A percentile compares a stretch with the other conserved stretches of the same genome.
phyloP scores from a whole-genome alignment of 2,797 vertebrate genomes.

The Antennarius maculatus region DNA sequence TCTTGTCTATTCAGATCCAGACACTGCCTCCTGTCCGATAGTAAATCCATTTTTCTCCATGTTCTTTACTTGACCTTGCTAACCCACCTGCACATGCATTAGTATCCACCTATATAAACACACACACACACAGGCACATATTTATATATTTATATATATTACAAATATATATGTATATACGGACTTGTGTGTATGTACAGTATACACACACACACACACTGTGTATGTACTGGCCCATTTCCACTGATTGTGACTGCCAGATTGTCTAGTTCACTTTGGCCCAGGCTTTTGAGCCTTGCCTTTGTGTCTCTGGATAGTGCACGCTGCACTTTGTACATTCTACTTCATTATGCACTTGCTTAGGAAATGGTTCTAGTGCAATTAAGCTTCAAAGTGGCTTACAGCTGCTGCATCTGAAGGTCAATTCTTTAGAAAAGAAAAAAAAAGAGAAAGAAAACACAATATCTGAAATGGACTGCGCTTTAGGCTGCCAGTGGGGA shows the following conservation, averaged over 20 bases:
- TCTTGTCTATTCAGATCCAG: background rate
- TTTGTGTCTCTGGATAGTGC: background rate
- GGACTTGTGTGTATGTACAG: too few species aligned
- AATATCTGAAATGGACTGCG: background rate
- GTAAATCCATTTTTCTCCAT: background rate
- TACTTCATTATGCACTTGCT: background rate
- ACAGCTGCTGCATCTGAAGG: background rate
- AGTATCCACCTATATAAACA: too few species aligned
- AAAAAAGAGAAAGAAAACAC: background rate
- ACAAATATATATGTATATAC: too few species aligned
- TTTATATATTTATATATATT: too few species aligned
- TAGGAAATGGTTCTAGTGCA: constrained; percentile 11
- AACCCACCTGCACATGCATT: constrained; percentile 3
- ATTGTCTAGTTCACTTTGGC: background rate
- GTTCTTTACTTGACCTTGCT: background rate
- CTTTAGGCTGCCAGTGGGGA: background rate
- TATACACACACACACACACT: background rate
- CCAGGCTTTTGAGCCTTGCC: background rate
- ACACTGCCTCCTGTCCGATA: background rate
- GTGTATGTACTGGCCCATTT: constrained; percentile 2
- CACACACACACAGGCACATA: too few species aligned
- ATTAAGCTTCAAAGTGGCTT: constrained; percentile 1
- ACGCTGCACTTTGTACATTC: background rate
- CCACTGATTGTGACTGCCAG: background rate
- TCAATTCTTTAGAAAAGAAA: background rate